Conservation (phyloP, 2,797 vertebrate species). For the Atherinosoma microstoma region DNA sequence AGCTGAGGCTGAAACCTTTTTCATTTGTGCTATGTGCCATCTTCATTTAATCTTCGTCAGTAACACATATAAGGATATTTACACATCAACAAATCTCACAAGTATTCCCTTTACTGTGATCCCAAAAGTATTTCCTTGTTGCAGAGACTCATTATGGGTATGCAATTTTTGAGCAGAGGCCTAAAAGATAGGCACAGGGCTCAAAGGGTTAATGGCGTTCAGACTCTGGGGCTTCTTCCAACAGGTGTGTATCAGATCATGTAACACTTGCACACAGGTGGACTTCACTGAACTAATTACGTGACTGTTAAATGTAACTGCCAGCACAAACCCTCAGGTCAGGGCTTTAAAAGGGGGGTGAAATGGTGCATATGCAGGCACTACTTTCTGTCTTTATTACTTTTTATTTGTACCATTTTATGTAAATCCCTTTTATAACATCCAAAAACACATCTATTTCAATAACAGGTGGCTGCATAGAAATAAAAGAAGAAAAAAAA, state of each 20-base stretch:
- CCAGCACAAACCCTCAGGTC: background rate
- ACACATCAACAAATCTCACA: too few species aligned
- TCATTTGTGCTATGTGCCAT: too few species aligned
- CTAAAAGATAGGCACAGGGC: too few species aligned
- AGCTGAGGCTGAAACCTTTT: too few species aligned
- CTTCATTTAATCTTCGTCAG: too few species aligned
- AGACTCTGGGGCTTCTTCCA: background rate
- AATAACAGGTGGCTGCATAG: background rate
- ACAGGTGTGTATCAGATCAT: background rate
- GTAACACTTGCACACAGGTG: background rate
- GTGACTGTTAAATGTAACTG: background rate
- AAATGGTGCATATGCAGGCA: background rate
- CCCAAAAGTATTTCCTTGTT: too few species aligned
- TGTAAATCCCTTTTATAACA: background rate
- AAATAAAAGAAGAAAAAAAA: background rate
- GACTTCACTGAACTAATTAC: background rate
- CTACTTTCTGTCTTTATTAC: background rate
- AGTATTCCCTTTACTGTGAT: too few species aligned
- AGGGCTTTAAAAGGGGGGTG: background rate
- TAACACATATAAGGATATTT: too few species aligned
- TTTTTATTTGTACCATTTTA: background rate
- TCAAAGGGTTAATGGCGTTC: background rate
- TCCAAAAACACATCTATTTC: background rate
- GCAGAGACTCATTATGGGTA: background rate
- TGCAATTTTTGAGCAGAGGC: background rate